Base-by-base conservation (phyloP, 1,140 invertebrate species). In the Orchesella cincta region DNA sequence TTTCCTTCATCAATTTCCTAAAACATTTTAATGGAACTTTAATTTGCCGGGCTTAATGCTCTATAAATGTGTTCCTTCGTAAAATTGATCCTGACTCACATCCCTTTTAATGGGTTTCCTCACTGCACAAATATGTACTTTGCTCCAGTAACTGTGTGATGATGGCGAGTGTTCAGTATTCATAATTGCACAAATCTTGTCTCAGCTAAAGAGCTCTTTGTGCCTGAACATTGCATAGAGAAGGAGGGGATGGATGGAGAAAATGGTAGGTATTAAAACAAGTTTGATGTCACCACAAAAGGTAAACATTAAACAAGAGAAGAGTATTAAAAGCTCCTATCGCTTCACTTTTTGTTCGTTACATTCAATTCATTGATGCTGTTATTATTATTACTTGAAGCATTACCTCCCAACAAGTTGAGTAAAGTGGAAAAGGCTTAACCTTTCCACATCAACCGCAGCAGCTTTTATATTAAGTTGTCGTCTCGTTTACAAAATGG, bases 401-500 rank as follows among this genome's bases (percentile, higher is more conserved):
- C 54, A 57, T 57, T n/a, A n/a, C 23, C 3, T 57, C 5, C 54
- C 54, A 8, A 57, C 54, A 46, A 12, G 8, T 46, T 46, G 2
- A 5, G 26, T 2, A 67, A 23, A 67, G 62, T 67, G 62, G 62
- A 67, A 57, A 67, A 67, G 62, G 62, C 62, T 67, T 67, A 67
- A 33, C 62, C 62, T 67, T 67, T 67, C 29, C 62, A 29, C 62
- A 31, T 67, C 62, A 67, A 31, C 62, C 33, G 31, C n/a, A n/a
- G n/a, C n/a, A n/a, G n/a, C n/a, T n/a, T n/a, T n/a, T n/a, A n/a
- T n/a, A n/a, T n/a, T n/a, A n/a, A n/a, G n/a, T n/a, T n/a, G n/a
- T n/a, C n/a, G n/a, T n/a, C n/a, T n/a, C n/a, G n/a, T n/a, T n/a
- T n/a, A n/a, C n/a, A n/a, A n/a, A n/a, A n/a, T n/a, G n/a, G n/a